Conservation (phyloP, 1,140 invertebrate species). For the Papilio dardanus region DNA sequence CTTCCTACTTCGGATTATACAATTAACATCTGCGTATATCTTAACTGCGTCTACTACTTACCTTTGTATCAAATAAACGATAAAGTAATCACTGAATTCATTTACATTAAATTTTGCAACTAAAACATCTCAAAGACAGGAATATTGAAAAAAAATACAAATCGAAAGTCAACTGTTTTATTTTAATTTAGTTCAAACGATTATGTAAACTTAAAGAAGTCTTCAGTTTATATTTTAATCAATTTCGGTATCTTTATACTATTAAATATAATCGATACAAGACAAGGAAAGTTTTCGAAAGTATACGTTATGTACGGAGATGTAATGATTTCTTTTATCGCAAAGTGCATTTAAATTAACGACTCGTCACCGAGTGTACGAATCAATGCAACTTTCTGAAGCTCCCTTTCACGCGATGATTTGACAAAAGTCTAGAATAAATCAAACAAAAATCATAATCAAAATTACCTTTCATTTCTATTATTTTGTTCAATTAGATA, state of each 20-base stretch:
- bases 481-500: neutral
- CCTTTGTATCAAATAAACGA: neutral
- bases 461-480: neutral
- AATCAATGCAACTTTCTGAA: conserved; percentile 30
- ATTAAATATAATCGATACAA: neutral
- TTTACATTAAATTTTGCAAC: neutral
- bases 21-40: conserved; percentile 2
- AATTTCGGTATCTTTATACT: neutral
- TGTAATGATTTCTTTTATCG: conserved; percentile 30
- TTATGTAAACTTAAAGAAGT: too few relatives aligned
- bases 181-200: too few relatives aligned
- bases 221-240: too few relatives aligned
- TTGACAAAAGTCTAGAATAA: conserved; percentile 24
- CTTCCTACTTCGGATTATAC: conserved; percentile 17
- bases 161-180: neutral
- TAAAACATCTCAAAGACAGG: neutral
- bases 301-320: conserved; percentile 13
- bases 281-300: conserved; percentile 34
- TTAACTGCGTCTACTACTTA: neutral
- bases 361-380: conserved; percentile 24
- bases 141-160: too few relatives aligned
- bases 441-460: neutral
- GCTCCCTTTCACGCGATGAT: conserved; percentile 28
- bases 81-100: neutral
- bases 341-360: conserved; percentile 28